phyloP scores from a whole-genome alignment of 1,140 invertebrate species.

The Drosophila punjabiensis region DNA sequence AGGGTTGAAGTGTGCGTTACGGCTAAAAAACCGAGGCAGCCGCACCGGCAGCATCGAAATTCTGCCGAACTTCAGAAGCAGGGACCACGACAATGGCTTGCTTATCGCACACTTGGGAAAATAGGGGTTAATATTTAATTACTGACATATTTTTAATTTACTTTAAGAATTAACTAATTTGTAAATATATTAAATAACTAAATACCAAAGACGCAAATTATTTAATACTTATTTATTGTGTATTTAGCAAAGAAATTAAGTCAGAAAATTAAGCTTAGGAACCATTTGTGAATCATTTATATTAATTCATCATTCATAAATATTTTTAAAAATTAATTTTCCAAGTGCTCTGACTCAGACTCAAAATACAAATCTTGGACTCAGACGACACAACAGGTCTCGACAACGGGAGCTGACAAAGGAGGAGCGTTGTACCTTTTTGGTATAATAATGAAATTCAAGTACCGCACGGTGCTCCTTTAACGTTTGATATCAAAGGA shows the following conservation, averaged over 20 bases:
- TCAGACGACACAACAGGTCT: slow-evolving; percentile 75
- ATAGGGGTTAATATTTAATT: neutral
- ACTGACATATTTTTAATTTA: neutral
- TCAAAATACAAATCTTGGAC: slow-evolving; percentile 9
- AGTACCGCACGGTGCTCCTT: slow-evolving; percentile 71
- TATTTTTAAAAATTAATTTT: neutral
- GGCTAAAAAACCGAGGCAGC: slow-evolving; percentile 52
- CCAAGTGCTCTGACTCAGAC: slow-evolving; percentile 52
- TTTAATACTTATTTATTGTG: neutral
- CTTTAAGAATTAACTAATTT: neutral
- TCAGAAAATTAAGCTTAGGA: too few species aligned
- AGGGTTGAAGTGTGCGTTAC: slow-evolving; percentile 80
- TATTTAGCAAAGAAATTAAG: neutral
- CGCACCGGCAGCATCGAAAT: slow-evolving; percentile 70
- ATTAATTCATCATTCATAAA: too few species aligned
- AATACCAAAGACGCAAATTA: neutral
- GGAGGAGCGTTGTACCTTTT: slow-evolving; percentile 56
- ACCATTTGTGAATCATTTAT: neutral
- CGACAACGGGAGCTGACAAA: slow-evolving; percentile 28
- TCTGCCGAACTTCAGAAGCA: slow-evolving; percentile 53
- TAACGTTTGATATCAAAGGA: slow-evolving; percentile 80
- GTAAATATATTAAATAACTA: too few species aligned
- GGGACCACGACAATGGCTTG: slow-evolving; percentile 54
- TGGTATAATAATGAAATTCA: slow-evolving; percentile 75
- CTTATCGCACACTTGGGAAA: slow-evolving; percentile 30